Conservation (phyloP, 2,113 vertebrate genomes). For the Channa maculata region DNA sequence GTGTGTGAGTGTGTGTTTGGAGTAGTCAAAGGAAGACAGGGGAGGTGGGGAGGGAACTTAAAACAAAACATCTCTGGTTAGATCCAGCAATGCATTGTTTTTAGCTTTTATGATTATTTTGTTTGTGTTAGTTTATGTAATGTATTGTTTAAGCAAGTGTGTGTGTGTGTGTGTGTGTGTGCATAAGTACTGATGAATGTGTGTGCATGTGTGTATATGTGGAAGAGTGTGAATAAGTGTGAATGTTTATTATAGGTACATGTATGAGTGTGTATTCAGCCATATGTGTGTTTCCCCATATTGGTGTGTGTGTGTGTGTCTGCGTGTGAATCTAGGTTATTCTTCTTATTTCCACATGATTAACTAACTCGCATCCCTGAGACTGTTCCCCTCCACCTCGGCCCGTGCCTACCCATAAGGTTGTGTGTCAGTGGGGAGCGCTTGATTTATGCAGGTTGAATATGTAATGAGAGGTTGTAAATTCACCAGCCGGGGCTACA, state of each 20-base stretch:
- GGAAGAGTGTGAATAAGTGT: neutral
- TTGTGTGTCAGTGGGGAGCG: slow-evolving; percentile 89
- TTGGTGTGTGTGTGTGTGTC: slow-evolving; percentile 66
- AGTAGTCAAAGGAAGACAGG: slow-evolving; percentile 35
- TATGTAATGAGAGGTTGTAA: slow-evolving; percentile 94
- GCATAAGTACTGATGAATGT: neutral
- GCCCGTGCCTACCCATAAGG: slow-evolving; percentile 87
- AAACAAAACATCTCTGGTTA: slow-evolving; percentile 38
- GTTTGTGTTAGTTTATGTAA: slow-evolving; percentile 29
- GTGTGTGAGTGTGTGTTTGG: slow-evolving; percentile 27
- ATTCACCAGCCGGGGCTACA: slow-evolving; percentile 88
- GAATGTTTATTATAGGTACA: neutral
- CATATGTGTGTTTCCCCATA: slow-evolving; percentile 8
- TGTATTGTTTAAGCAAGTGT: slow-evolving; percentile 19
- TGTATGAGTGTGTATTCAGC: slow-evolving; percentile 13
- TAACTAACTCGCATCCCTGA: slow-evolving; percentile 72
- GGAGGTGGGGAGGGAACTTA: slow-evolving; percentile 29
- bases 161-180: slow-evolving; percentile 4
- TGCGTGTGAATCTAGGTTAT: slow-evolving; percentile 88
- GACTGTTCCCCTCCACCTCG: slow-evolving; percentile 76
- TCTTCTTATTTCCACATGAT: slow-evolving; percentile 78
- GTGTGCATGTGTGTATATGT: neutral
- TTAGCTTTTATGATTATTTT: slow-evolving; percentile 46
- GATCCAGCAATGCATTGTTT: slow-evolving; percentile 42
- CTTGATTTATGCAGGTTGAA: slow-evolving; percentile 93